Evolutionary conservation across 2,797 vertebrate species (phyloP).

Genomic region (Bucorvus abyssinicus): DNA sequence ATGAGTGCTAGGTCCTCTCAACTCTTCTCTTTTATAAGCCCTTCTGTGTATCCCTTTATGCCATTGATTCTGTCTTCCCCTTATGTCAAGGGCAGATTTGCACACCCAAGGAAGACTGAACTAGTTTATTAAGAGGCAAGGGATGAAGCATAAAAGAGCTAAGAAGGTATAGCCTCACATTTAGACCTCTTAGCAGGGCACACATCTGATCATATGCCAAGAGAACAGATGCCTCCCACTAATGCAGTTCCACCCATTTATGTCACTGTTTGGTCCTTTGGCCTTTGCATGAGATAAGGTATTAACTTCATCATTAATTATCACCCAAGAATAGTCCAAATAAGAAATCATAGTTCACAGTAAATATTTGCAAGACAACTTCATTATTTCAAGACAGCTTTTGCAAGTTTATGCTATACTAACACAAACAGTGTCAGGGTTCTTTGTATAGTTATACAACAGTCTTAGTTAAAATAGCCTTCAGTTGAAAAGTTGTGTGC

Average conservation of each 20-base stretch:
- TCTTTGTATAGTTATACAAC: not conserved
- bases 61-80: not conserved
- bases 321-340: not conserved
- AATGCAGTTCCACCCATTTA: not conserved
- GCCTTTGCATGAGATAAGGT: not conserved
- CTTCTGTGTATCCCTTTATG: not conserved
- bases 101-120: not conserved
- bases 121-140: not conserved
- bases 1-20: not conserved
- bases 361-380: not conserved
- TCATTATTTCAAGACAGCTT: not conserved
- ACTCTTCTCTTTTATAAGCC: not conserved
- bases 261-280: not conserved
- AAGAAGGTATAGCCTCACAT: not conserved
- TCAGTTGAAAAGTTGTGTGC: not conserved
- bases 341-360: not conserved
- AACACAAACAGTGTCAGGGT: not conserved
- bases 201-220: not conserved
- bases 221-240: not conserved
- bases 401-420: not conserved
- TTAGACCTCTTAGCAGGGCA: not conserved
- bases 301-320: not conserved
- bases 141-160: not conserved
- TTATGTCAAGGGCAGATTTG: not conserved
- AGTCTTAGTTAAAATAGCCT: not conserved